A percentile compares a stretch with the other conserved stretches of the same genome.
Evolutionary conservation across 2,797 vertebrate species (phyloP).

Genomic region (Chloroceryle inda): DNA sequence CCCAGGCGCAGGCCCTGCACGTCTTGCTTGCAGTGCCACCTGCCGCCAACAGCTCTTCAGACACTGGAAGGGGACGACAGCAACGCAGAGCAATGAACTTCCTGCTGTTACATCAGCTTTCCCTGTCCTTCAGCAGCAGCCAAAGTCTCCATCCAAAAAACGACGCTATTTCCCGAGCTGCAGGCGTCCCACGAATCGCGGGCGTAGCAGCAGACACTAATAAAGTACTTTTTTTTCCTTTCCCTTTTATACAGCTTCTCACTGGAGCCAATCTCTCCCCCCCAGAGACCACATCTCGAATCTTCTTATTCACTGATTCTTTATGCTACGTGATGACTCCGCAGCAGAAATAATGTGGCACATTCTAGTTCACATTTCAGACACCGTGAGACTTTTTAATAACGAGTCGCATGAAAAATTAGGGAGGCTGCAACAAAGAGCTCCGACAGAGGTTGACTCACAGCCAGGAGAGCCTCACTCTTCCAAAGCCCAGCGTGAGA

Average conservation of each 20-base stretch:
- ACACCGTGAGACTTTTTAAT: slow-evolving; percentile 61
- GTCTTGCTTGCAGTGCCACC: slow-evolving; percentile 73
- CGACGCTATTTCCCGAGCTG: slow-evolving; percentile 6
- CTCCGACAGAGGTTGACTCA: slow-evolving; percentile 40
- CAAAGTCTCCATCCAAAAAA: slow-evolving; percentile 19
- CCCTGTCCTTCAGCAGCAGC: slow-evolving; percentile 35
- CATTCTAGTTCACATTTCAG: slow-evolving; percentile 47
- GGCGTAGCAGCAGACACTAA: slow-evolving; percentile 52
- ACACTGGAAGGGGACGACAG: neutral
- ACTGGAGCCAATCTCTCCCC: neutral
- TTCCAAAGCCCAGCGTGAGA: slow-evolving; percentile 54
- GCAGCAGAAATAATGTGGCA: slow-evolving; percentile 45
- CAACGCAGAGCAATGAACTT: neutral
- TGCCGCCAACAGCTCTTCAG: slow-evolving; percentile 32
- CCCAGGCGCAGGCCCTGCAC: neutral
- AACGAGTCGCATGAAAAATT: slow-evolving; percentile 66
- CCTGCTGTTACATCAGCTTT: neutral
- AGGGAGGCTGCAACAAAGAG: slow-evolving; percentile 65
- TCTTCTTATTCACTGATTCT: slow-evolving; percentile 57
- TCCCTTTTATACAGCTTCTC: slow-evolving; percentile 32
- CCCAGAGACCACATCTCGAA: slow-evolving; percentile 58
- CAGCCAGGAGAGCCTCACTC: neutral
- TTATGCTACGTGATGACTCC: slow-evolving; percentile 53
- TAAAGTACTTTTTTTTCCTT: neutral
- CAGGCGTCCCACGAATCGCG: neutral